phyloP scores from a whole-genome alignment of 35 echinoderm and acorn worm species.

The Strongylocentrotus purpuratus region DNA sequence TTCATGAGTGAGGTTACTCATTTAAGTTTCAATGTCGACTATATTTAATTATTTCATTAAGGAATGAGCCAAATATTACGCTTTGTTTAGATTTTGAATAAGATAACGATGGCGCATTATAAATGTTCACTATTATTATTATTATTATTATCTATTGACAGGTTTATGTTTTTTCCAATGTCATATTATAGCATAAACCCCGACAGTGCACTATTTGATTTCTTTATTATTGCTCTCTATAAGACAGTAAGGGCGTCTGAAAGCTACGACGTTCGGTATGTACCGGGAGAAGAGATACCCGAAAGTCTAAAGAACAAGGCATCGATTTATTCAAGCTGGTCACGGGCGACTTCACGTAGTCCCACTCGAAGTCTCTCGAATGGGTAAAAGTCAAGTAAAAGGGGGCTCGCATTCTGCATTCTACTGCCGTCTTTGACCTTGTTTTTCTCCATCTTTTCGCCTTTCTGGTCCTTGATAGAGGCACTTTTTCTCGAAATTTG shows the following conservation, averaged over 20 bases:
- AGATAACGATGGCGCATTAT: too few species aligned
- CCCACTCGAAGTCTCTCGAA: constrained; percentile 21
- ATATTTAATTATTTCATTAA: neutral
- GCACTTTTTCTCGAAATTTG: constrained; percentile 28
- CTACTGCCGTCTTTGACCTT: neutral
- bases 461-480: constrained; percentile 34
- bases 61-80: neutral
- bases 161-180: neutral
- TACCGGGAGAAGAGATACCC: neutral
- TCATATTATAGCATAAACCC: neutral
- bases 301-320: neutral
- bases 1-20: neutral
- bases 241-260: neutral
- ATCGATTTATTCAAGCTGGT: constrained; percentile 39
- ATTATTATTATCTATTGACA: too few species aligned
- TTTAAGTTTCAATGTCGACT: neutral
- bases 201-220: neutral
- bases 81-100: neutral
- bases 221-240: neutral
- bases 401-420: constrained; percentile 7
- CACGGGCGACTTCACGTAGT: constrained; percentile 39
- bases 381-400: constrained; percentile 33
- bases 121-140: too few species aligned
- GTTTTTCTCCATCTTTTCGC: neutral
- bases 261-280: neutral